Base-by-base conservation (phyloP, 2,797 vertebrate genomes). In the Ciconia nigra region DNA sequence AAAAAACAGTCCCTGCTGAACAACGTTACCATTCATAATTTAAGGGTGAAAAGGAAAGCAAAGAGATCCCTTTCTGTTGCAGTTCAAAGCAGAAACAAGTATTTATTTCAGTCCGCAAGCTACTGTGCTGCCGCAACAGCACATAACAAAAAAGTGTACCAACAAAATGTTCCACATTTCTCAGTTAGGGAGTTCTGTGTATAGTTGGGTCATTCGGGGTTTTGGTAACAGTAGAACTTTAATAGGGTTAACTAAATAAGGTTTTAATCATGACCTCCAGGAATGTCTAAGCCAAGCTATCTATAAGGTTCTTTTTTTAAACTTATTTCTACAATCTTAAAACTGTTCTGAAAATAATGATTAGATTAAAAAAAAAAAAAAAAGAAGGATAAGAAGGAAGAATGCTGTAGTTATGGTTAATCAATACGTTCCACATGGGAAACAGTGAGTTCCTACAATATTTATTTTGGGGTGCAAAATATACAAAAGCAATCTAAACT, bases 161-260 rank as follows among this genome's bases (percentile, higher is more conserved):
- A 73, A 73, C 83, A 84, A 83, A 57, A 57, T 3, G 7, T 29
- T 74, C 67, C 44, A 21, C 18, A 7, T 77, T 85, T 87, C 78
- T 87, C 70, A 87, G 39, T 66, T 33, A 83, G 67, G 21, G 31
- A 49, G 33, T 85, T 26, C n/a, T 39, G 7, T 11, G 26, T 41
- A 42, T 18, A 59, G 19, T 4, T 67, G 42, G 49, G n/a, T 67
- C 55, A 51, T 58, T 20, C 58, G 33, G 24, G 37, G 31, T 14
- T 92, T 93, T 63, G 44, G 63, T 92, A 96, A 92, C 35, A 66
- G 54, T 33, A 88, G 86, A 77, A 79, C 25, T 51, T 92, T 85
- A 93, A 87, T 65, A 67, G 57, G 49, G 86, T 95, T 93, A 97
- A 90, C 67, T 62, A 95, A 96, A 80, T 52, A 87, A 92, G 59